Base-by-base conservation (phyloP, 2,888 invertebrate genomes). In the Vesta saturnalis region DNA sequence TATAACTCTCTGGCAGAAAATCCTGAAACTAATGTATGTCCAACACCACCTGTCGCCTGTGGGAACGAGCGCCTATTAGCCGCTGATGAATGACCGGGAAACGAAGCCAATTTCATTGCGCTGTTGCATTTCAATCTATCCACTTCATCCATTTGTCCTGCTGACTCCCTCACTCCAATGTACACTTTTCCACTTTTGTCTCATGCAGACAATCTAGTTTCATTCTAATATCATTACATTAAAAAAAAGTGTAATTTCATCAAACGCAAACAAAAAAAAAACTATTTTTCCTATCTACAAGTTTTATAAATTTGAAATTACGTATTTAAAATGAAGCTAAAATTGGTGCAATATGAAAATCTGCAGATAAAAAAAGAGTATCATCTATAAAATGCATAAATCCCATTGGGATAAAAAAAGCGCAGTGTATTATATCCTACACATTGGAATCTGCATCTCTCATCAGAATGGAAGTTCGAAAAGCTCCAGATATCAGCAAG, bases 21-120 rank as follows among this genome's bases (percentile, higher is more conserved):
- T 22, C 49, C 21, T n/a, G 58, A 64, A 64, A 59, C 60, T 54
- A 63, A 59, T 67, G 63, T 63, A 67, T 59, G 63, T 67, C 63
- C 70, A 70, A 72, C 77, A 77, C 78, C 80, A 79, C 80, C 79
- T 80, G 81, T 80, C 80, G 80, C 78, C 78, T 72, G 74, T 75
- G 76, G 78, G 76, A 79, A 79, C 74, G 75, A 77, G 77, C 78
- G 73, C 76, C 80, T 79, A 81, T 82, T 82, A 81, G 79, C 78
- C 76, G 75, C 80, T 82, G 82, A 82, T 81, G 80, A 82, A 82
- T 81, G 81, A 78, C 79, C 78, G 78, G 80, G 79, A 80, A 81
- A 81, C 81, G 80, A 79, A 81, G 81, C 80, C 81, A 81, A 82
- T 82, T 81, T 79, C 80, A 78, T 76, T 78, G 78, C 78, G 77